A percentile compares a stretch with the other conserved stretches of the same genome.
phyloP scores from a whole-genome alignment of 2,113 vertebrate genomes.

The Sander lucioperca region DNA sequence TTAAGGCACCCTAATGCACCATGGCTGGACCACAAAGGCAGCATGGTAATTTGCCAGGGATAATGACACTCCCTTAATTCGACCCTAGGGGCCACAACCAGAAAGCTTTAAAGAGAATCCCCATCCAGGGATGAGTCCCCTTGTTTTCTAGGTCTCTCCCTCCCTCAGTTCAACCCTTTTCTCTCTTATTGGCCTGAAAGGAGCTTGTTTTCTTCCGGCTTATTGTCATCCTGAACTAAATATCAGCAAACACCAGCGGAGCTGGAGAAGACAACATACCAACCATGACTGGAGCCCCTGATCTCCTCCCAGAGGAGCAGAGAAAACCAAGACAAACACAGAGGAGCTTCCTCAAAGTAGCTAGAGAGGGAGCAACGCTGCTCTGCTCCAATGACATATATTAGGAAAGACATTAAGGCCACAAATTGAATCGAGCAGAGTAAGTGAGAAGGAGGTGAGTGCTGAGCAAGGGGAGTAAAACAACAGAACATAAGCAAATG shows the following conservation, averaged over 20 bases:
- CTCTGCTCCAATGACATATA: conserved; percentile 70
- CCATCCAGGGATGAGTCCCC: conserved; percentile 78
- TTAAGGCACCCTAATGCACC: conserved; percentile 85
- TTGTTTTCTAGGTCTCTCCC: conserved; percentile 37
- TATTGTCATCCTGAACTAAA: conserved; percentile 80
- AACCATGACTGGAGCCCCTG: conserved; percentile 50
- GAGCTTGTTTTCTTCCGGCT: conserved; percentile 84
- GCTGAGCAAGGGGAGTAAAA: conserved; percentile 31
- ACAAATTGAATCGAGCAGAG: conserved; percentile 61
- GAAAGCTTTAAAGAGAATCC: conserved; percentile 80
- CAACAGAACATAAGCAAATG: conserved; percentile 57
- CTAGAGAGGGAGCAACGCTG: conserved; percentile 26
- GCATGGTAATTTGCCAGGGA: conserved; percentile 87
- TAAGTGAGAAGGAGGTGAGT: conserved; percentile 39
- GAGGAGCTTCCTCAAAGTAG: conserved; percentile 44
- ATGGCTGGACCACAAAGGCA: conserved; percentile 84
- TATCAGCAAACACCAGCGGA: conserved; percentile 82
- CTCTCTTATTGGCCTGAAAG: conserved; percentile 58
- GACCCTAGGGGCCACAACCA: conserved; percentile 80
- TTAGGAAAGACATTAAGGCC: conserved; percentile 70
- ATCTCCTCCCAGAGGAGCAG: conserved; percentile 54
- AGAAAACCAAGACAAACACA: conserved; percentile 56
- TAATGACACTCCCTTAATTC: conserved; percentile 89
- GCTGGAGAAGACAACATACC: conserved; percentile 62
- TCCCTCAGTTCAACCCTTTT: conserved; percentile 27